Evolutionary conservation across 1,140 invertebrate genomes (phyloP).

Genomic region (Nasonia giraulti): DNA sequence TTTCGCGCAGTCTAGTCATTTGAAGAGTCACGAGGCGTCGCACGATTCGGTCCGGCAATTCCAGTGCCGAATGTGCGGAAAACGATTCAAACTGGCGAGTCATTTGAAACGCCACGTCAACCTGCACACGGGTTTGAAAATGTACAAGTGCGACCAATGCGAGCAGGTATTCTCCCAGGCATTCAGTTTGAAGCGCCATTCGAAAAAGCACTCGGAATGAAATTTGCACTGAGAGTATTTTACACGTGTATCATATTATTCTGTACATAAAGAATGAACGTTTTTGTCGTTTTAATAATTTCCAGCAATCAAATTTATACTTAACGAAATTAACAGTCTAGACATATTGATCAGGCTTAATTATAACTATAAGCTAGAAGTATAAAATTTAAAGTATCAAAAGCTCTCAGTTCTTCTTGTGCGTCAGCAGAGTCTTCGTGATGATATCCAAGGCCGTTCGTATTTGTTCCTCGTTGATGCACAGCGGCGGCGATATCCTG

Average conservation of each 20-base stretch:
- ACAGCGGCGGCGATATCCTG: conserved; percentile 83
- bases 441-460: conserved; percentile 80
- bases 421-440: conserved; percentile 54
- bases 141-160: conserved; percentile 71
- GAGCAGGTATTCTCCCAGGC: conserved; percentile 71
- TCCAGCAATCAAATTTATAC: too few species aligned
- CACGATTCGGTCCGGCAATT: conserved; percentile 68
- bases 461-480: conserved; percentile 79
- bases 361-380: too few species aligned
- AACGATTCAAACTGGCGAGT: conserved; percentile 70
- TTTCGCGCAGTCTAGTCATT: conserved; percentile 69
- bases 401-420: conserved; percentile 27
- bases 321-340: too few species aligned
- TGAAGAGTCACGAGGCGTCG: conserved; percentile 69
- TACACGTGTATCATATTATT: neutral
- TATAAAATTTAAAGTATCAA: neutral
- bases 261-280: neutral
- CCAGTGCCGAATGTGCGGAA: conserved; percentile 71
- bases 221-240: conserved; percentile 42
- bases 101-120: conserved; percentile 69
- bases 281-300: too few species aligned
- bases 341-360: too few species aligned
- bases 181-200: conserved; percentile 72
- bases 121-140: conserved; percentile 68
- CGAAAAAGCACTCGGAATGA: conserved; percentile 61